Conservation (phyloP, 2,888 invertebrate genomes). For the Pristionchus fissidentatus region DNA sequence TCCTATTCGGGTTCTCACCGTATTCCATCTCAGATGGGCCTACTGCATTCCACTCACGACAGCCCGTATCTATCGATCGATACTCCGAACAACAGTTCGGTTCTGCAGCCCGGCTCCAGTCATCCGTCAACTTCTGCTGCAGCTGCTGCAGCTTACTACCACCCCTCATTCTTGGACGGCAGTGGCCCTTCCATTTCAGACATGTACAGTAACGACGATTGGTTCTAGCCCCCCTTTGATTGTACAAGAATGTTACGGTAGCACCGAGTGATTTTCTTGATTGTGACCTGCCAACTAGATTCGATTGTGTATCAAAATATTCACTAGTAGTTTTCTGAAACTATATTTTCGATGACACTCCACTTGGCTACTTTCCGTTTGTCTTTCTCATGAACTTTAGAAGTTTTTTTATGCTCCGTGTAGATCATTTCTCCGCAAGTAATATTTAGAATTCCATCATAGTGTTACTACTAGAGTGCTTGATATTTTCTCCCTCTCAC, state of each 20-base stretch:
- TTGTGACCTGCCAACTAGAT: constrained; percentile 16
- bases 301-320: not conserved
- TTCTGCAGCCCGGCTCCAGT: not conserved
- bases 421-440: constrained; percentile 12
- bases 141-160: not conserved
- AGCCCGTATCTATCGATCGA: constrained; percentile 36
- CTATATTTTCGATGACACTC: no score
- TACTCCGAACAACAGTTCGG: not conserved
- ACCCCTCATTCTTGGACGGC: not conserved
- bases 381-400: no score
- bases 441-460: no score
- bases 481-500: not conserved
- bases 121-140: not conserved
- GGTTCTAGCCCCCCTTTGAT: not conserved
- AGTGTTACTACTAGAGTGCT: not conserved
- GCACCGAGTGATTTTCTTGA: no score
- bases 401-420: no score
- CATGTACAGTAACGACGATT: not conserved
- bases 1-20: not conserved
- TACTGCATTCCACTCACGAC: not conserved
- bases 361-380: no score
- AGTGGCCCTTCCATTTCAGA: not conserved
- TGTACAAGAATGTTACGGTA: not conserved
- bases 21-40: not conserved
- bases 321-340: no score